phyloP scores from a whole-genome alignment of 2,888 invertebrate species.

The Leptinotarsa peninsularis region DNA sequence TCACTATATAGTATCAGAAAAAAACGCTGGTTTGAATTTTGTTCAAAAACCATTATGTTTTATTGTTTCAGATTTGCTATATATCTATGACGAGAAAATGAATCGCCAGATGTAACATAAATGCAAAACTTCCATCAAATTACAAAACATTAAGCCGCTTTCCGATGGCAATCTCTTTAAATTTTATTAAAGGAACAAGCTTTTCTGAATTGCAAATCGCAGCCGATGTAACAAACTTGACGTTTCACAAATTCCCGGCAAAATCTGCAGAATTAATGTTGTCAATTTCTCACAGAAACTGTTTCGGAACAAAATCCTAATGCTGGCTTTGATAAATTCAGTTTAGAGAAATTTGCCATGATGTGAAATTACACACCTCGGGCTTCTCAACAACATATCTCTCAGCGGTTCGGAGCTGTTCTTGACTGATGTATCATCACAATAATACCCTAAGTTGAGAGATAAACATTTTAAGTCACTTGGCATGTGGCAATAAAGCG shows the following conservation, averaged over 20 bases:
- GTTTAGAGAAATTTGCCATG: constrained; percentile 32
- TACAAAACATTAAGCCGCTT: constrained; percentile 51
- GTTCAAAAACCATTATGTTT: neutral
- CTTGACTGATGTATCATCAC: too few relatives aligned
- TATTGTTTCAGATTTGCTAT: neutral
- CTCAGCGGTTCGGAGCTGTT: neutral
- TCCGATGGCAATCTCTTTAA: constrained; percentile 48
- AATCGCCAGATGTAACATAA: constrained; percentile 20
- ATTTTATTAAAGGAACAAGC: constrained; percentile 50
- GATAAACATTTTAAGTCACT: too few relatives aligned
- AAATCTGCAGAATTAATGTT: constrained; percentile 50
- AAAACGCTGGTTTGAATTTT: too few relatives aligned
- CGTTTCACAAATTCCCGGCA: constrained; percentile 48
- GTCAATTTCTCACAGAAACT: constrained; percentile 49
- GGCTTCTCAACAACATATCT: neutral
- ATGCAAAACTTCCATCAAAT: constrained; percentile 41
- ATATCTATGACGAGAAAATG: neutral
- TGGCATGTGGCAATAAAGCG: too few relatives aligned
- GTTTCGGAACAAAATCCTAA: constrained; percentile 35
- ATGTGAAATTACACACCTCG: constrained; percentile 11
- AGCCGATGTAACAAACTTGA: constrained; percentile 43
- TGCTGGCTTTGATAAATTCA: constrained; percentile 38
- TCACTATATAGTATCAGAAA: too few relatives aligned
- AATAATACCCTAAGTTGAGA: too few relatives aligned
- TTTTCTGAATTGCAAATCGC: constrained; percentile 47